Percentiles rank a stretch among this genome's conserved stretches.
Evolutionary conservation across 2,113 vertebrate species (phyloP).

Genomic region (Tautogolabrus adspersus): DNA sequence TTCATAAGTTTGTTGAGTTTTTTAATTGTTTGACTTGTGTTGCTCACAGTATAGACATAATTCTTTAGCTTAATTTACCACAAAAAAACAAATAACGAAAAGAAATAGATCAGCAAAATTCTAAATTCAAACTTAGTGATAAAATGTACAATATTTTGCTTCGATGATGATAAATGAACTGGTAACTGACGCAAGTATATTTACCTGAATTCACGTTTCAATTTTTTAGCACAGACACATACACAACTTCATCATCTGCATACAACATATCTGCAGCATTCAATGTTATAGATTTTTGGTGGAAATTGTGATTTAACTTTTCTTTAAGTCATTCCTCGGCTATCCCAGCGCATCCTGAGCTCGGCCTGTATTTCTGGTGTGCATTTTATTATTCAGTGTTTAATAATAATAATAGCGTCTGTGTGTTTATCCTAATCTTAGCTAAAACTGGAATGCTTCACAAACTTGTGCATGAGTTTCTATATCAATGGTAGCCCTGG

Average conservation of each 20-base stretch:
- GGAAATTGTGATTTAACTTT: conserved; percentile 51
- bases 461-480: conserved; percentile 76
- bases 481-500: conserved; percentile 51
- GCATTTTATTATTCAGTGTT: conserved; percentile 46
- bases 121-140: background rate
- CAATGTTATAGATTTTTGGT: conserved; percentile 40
- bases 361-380: conserved; percentile 53
- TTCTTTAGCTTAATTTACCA: conserved; percentile 15
- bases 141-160: too few relatives aligned
- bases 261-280: conserved; percentile 43
- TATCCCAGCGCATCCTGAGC: conserved; percentile 44
- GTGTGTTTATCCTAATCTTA: conserved; percentile 65
- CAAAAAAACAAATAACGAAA: background rate
- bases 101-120: background rate
- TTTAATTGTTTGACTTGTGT: conserved; percentile 9
- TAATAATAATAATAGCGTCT: conserved; percentile 35
- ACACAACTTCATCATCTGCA: conserved; percentile 5
- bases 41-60: conserved; percentile 20
- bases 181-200: too few relatives aligned
- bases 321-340: conserved; percentile 42
- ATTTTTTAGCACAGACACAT: background rate
- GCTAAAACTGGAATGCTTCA: conserved; percentile 72
- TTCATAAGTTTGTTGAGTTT: background rate
- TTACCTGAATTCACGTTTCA: too few relatives aligned
- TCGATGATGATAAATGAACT: too few relatives aligned